Percentiles rank a stretch among this genome's conserved stretches.
Evolutionary conservation across 2,113 vertebrate genomes (phyloP).

Genomic region (Osmerus mordax): DNA sequence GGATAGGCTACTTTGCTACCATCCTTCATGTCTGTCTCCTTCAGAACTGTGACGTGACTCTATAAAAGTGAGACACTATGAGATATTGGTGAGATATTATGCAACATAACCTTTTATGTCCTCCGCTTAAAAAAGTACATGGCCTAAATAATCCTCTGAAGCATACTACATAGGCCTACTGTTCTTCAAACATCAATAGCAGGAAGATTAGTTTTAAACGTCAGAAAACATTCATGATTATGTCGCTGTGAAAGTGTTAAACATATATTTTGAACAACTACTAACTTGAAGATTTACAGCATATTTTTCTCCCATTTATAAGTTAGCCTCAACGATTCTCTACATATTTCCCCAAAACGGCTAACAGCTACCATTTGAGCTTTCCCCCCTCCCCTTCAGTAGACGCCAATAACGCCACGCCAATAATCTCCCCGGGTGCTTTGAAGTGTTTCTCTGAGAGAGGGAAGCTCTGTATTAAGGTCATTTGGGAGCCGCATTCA

Average conservation of each 20-base stretch:
- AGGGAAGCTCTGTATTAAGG: constrained; percentile 44
- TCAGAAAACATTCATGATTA: too few relatives aligned
- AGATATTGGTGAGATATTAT: not conserved
- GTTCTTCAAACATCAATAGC: not conserved
- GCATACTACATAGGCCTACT: not conserved
- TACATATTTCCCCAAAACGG: constrained; percentile 23
- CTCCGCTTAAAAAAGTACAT: not conserved
- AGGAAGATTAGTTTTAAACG: not conserved
- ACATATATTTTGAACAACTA: too few relatives aligned
- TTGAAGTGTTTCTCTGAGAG: constrained; percentile 42
- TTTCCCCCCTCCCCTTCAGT: constrained; percentile 14
- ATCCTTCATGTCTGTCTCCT: not conserved
- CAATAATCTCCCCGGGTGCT: constrained; percentile 21
- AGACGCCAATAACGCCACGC: too few relatives aligned
- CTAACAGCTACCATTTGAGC: not conserved
- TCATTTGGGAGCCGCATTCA: constrained; percentile 39
- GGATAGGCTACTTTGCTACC: not conserved
- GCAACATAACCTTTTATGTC: not conserved
- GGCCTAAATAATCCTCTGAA: not conserved
- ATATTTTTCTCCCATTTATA: too few relatives aligned
- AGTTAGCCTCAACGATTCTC: not conserved
- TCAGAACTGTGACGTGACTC: not conserved
- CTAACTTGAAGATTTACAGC: too few relatives aligned
- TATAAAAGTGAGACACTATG: not conserved
- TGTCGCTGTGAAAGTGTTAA: too few relatives aligned